Percentiles rank a stretch among this genome's conserved stretches.
Evolutionary conservation across 1,140 invertebrate species (phyloP).

Genomic region (Vanessa atalanta): DNA sequence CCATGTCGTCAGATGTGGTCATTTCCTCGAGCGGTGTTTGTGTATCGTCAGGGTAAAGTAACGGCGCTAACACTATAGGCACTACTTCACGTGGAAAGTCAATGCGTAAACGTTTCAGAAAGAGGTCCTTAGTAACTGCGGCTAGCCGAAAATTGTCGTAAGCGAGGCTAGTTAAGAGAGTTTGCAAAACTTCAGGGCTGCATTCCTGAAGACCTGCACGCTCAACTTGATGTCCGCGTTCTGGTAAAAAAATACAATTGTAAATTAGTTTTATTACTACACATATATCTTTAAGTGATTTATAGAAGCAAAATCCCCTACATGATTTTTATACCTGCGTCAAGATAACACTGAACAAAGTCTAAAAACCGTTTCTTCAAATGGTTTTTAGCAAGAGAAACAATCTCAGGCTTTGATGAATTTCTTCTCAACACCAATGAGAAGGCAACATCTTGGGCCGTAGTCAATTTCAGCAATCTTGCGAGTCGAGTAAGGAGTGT

Average conservation of each 20-base stretch:
- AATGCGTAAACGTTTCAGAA: slow-evolving; percentile 89
- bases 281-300: background rate
- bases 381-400: slow-evolving; percentile 87
- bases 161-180: slow-evolving; percentile 85
- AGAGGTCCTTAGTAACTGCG: slow-evolving; percentile 88
- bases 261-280: background rate
- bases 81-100: slow-evolving; percentile 94
- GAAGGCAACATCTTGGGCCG: slow-evolving; percentile 94
- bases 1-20: slow-evolving; percentile 79
- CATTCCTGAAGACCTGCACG: slow-evolving; percentile 93
- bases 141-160: slow-evolving; percentile 82
- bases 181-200: slow-evolving; percentile 92
- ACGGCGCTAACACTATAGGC: slow-evolving; percentile 92
- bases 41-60: slow-evolving; percentile 90
- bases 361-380: slow-evolving; percentile 91
- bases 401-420: slow-evolving; percentile 88
- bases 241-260: slow-evolving; percentile 52
- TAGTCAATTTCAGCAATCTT: slow-evolving; percentile 90
- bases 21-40: slow-evolving; percentile 85
- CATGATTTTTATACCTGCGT: slow-evolving; percentile 79
- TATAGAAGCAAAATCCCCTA: background rate
- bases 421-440: slow-evolving; percentile 90
- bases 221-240: slow-evolving; percentile 83
- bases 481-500: slow-evolving; percentile 91
- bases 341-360: slow-evolving; percentile 91